phyloP scores from a whole-genome alignment of 2,113 vertebrate species.

The Garra rufa region DNA sequence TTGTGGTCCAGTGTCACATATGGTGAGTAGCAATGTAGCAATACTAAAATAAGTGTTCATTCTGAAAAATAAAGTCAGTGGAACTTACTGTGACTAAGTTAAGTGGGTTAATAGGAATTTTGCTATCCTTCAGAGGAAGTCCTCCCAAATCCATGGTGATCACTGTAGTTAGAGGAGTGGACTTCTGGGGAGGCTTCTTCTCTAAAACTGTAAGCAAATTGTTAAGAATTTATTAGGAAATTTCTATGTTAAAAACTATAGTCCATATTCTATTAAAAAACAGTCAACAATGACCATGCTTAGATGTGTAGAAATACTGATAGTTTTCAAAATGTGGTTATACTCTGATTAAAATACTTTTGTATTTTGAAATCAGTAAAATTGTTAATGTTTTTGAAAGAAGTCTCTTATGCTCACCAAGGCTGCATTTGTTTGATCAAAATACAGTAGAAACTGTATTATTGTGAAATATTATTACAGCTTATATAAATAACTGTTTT shows the following conservation, averaged over 20 bases:
- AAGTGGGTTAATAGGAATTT: constrained; percentile 68
- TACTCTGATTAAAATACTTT: not conserved
- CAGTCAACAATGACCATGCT: not conserved
- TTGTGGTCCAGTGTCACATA: no score
- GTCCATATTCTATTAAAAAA: not conserved
- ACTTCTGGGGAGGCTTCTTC: constrained; percentile 45
- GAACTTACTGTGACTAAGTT: constrained; percentile 65
- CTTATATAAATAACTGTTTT: not conserved
- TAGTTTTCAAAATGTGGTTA: not conserved
- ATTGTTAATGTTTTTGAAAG: not conserved
- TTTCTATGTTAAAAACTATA: not conserved
- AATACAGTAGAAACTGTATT: not conserved
- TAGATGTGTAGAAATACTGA: not conserved
- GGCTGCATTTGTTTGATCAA: not conserved
- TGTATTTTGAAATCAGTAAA: not conserved
- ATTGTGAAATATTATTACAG: not conserved
- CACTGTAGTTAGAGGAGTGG: constrained; percentile 66
- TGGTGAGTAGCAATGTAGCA: not conserved
- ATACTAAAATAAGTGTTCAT: not conserved
- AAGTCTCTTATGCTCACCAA: not conserved
- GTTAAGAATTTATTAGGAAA: no score
- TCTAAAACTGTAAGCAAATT: constrained; percentile 50
- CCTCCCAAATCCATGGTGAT: constrained; percentile 70
- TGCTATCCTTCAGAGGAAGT: constrained; percentile 70
- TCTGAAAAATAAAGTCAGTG: not conserved